These are phyloP conservation scores for Riparia riparia DNA, from an alignment of 2,113 vertebrate genomes.

Conservation along the genomic window DNA sequence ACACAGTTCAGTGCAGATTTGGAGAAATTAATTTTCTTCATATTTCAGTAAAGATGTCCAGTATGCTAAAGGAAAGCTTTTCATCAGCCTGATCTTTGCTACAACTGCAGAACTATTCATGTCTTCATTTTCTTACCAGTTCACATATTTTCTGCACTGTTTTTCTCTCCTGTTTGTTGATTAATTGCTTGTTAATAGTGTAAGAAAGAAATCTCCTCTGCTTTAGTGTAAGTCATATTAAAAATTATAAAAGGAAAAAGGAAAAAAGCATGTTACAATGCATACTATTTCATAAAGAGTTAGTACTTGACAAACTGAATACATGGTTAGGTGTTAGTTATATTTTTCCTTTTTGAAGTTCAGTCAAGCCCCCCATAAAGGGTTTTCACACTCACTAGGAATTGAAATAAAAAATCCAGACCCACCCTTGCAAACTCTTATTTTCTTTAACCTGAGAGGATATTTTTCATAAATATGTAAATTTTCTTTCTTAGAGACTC, in stretches of 20 bases:
- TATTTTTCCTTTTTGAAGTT: slow-evolving; percentile 1
- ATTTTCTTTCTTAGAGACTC: slow-evolving; percentile 20
- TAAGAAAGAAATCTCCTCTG: background rate
- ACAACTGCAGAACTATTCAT: background rate
- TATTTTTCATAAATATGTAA: slow-evolving; percentile 72
- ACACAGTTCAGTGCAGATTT: background rate
- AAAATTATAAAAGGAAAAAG: too few relatives aligned
- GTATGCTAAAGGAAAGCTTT: background rate
- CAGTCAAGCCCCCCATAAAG: slow-evolving; percentile 11
- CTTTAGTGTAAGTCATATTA: background rate
- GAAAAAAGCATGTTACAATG: background rate
- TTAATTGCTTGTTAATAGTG: background rate
- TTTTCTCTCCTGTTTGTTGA: background rate
- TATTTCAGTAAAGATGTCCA: background rate
- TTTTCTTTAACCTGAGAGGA: slow-evolving; percentile 36
- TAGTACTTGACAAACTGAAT: background rate
- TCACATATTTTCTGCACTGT: background rate
- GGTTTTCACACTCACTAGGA: background rate
- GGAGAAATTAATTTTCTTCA: background rate
- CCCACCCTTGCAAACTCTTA: background rate
- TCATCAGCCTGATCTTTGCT: background rate
- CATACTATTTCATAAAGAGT: background rate
- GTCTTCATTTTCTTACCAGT: background rate
- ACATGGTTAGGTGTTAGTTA: background rate
- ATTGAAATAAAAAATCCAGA: background rate